These are phyloP conservation scores for Rhinatrema bivittatum DNA, from an alignment of 2,797 vertebrate genomes.

Conservation along the genomic window DNA sequence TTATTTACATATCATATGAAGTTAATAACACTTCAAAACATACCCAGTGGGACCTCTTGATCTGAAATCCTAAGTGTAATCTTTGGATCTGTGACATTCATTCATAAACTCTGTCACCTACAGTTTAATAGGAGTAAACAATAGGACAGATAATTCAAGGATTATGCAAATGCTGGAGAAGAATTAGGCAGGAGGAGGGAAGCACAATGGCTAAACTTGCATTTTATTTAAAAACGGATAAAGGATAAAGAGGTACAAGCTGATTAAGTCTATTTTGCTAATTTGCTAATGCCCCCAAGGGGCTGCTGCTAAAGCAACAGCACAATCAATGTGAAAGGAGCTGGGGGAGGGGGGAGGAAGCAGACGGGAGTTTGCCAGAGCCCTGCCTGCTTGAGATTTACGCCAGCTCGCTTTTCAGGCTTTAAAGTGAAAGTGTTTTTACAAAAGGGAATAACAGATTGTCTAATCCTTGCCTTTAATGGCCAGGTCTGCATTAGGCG, in stretches of 20 bases:
- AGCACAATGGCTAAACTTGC: slow-evolving; percentile 22
- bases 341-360: no score
- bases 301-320: slow-evolving; percentile 9
- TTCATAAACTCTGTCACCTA: slow-evolving; percentile 54
- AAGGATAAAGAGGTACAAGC: slow-evolving; percentile 21
- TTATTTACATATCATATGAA: slow-evolving; percentile 40
- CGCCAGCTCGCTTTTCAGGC: slow-evolving; percentile 5
- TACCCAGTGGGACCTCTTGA: slow-evolving; percentile 30
- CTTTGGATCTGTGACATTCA: slow-evolving; percentile 46
- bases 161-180: slow-evolving; percentile 60
- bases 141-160: slow-evolving; percentile 43
- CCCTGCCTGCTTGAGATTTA: not conserved
- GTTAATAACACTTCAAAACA: slow-evolving; percentile 48
- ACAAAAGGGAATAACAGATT: slow-evolving; percentile 8
- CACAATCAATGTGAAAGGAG: not conserved
- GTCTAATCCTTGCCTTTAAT: slow-evolving; percentile 25
- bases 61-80: slow-evolving; percentile 40
- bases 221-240: slow-evolving; percentile 36
- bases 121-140: slow-evolving; percentile 62
- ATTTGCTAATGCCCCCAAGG: slow-evolving; percentile 34
- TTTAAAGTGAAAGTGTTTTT: slow-evolving; percentile 9
- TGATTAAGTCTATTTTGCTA: slow-evolving; percentile 39
- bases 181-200: slow-evolving; percentile 27
- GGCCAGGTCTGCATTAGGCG: slow-evolving; percentile 7
- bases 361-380: not conserved